phyloP scores from a whole-genome alignment of 2,113 vertebrate genomes.

The Macrotis lagotis region DNA sequence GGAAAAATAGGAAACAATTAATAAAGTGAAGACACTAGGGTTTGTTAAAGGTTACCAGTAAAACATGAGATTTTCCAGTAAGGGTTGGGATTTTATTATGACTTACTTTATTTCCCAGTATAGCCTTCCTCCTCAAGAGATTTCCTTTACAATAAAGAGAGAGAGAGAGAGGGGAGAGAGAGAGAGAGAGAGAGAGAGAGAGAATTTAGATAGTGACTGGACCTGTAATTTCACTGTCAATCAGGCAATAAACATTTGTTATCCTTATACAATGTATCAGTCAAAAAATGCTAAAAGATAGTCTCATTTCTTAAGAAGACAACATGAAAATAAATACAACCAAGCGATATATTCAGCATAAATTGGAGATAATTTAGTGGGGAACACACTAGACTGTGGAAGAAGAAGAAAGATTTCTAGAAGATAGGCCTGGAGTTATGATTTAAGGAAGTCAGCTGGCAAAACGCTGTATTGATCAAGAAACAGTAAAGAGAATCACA shows the following conservation, averaged over 20 bases:
- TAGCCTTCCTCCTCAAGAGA: neutral
- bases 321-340: neutral
- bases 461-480: neutral
- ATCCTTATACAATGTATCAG: neutral
- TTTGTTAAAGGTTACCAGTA: neutral
- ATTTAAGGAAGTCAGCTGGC: neutral
- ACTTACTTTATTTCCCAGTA: neutral
- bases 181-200: neutral
- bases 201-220: neutral
- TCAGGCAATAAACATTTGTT: neutral
- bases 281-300: neutral
- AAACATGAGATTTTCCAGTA: neutral
- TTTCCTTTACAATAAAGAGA: neutral
- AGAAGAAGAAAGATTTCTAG: neutral
- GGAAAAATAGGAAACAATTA: neutral
- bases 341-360: neutral
- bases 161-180: neutral
- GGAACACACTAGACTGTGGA: neutral
- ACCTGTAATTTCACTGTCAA: neutral
- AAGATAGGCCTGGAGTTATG: neutral
- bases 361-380: neutral
- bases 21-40: neutral
- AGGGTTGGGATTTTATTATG: neutral
- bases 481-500: neutral
- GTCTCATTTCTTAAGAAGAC: neutral